Conservation (phyloP, 2,888 invertebrate species). For the Dynastes maya region DNA sequence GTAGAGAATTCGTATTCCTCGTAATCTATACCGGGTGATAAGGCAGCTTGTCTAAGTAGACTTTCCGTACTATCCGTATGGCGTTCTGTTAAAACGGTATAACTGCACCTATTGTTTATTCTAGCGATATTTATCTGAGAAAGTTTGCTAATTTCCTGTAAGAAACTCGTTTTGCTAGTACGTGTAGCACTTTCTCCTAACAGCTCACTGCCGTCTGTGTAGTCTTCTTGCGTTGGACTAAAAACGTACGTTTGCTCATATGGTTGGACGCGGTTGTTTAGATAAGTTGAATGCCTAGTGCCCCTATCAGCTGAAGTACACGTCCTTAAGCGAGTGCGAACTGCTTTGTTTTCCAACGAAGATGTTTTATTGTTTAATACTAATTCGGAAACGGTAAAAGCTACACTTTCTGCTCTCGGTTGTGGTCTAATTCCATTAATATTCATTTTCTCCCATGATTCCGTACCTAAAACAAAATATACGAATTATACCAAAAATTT, state of each 20-base stretch:
- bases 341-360: conserved; percentile 56
- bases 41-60: conserved; percentile 65
- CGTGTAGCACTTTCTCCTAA: conserved; percentile 61
- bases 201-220: conserved; percentile 68
- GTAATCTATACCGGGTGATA: conserved; percentile 60
- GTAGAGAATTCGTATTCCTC: conserved; percentile 64
- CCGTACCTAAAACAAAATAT: conserved; percentile 73
- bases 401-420: conserved; percentile 80
- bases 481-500: conserved; percentile 4
- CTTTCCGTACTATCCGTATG: conserved; percentile 80
- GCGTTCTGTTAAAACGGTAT: conserved; percentile 77
- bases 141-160: conserved; percentile 81
- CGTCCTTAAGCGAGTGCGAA: conserved; percentile 64
- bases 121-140: conserved; percentile 81
- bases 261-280: conserved; percentile 67
- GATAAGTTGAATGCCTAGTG: conserved; percentile 69
- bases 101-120: conserved; percentile 79
- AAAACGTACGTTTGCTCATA: conserved; percentile 70
- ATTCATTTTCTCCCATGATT: conserved; percentile 83
- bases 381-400: conserved; percentile 76
- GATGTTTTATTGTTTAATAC: conserved; percentile 67
- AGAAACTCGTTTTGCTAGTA: conserved; percentile 69
- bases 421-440: conserved; percentile 78
- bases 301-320: conserved; percentile 67
- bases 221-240: conserved; percentile 69